Evolutionary conservation across 1,140 invertebrate species (phyloP).

Genomic region (Papilio aristodemus): DNA sequence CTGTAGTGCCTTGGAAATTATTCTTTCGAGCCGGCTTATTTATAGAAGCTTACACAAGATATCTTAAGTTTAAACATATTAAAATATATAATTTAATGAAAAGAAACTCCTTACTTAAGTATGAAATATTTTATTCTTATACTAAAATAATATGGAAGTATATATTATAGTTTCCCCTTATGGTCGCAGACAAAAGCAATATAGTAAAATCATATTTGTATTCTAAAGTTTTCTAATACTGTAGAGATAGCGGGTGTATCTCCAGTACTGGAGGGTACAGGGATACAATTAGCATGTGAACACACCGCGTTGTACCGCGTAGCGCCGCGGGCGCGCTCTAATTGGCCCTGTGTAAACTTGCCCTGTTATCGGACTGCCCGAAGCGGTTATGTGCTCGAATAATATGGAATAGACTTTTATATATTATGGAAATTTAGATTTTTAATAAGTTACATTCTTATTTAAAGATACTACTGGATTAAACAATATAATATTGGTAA

Average conservation of each 20-base stretch:
- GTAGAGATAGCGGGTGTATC: slow-evolving; percentile 7
- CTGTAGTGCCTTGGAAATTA: too few species aligned
- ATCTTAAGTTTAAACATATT: too few species aligned
- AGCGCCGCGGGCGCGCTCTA: slow-evolving; percentile 61
- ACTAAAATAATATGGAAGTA: not conserved
- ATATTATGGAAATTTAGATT: not conserved
- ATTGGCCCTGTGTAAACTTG: slow-evolving; percentile 75
- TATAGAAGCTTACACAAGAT: too few species aligned
- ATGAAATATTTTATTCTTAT: not conserved
- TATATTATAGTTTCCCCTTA: not conserved
- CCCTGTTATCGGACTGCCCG: slow-evolving; percentile 67
- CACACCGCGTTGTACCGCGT: slow-evolving; percentile 52
- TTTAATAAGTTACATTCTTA: too few species aligned
- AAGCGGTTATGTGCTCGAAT: slow-evolving; percentile 40
- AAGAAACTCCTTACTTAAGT: too few species aligned
- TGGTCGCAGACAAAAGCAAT: slow-evolving; percentile 17
- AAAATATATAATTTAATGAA: too few species aligned
- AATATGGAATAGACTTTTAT: slow-evolving; percentile 48
- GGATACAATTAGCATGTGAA: slow-evolving; percentile 73
- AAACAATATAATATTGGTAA: too few species aligned
- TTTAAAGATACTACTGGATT: too few species aligned
- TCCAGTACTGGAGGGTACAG: slow-evolving; percentile 33
- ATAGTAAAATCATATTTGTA: slow-evolving; percentile 11
- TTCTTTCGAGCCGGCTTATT: too few species aligned
- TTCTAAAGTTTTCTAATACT: slow-evolving; percentile 30